phyloP scores from a whole-genome alignment of 1,140 invertebrate genomes.

The Lethrus apterus region DNA sequence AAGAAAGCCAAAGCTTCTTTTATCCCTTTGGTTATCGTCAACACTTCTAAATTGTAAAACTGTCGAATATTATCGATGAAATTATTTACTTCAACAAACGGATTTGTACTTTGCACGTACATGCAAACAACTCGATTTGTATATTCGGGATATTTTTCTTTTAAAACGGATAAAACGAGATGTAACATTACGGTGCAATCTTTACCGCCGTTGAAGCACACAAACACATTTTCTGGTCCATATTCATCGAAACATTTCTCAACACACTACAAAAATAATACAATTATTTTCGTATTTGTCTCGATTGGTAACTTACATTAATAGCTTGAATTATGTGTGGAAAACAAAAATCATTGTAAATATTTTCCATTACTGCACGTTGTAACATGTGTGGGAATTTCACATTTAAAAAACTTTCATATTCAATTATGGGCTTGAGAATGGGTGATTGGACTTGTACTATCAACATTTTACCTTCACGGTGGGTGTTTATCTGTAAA shows the following conservation, averaged over 20 bases:
- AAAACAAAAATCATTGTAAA: constrained; percentile 4
- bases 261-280: constrained; percentile 29
- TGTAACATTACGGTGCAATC: constrained; percentile 91
- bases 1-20: constrained; percentile 60
- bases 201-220: constrained; percentile 96
- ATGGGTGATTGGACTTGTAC: too few relatives aligned
- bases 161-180: constrained; percentile 57
- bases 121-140: constrained; percentile 44
- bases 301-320: constrained; percentile 2
- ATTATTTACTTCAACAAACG: constrained; percentile 79
- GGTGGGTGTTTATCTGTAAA: too few relatives aligned
- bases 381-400: too few relatives aligned
- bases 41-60: constrained; percentile 67
- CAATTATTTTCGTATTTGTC: background rate
- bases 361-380: too few relatives aligned
- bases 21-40: constrained; percentile 62
- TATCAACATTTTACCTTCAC: too few relatives aligned
- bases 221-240: constrained; percentile 63
- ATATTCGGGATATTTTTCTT: constrained; percentile 43
- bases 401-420: too few relatives aligned
- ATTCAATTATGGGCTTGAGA: too few relatives aligned
- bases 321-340: constrained; percentile 2
- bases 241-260: constrained; percentile 50
- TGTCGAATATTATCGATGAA: constrained; percentile 66
- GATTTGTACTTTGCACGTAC: constrained; percentile 66